Percentiles rank a stretch among this genome's conserved stretches.
Evolutionary conservation across 2,888 invertebrate genomes (phyloP).

Genomic region (Caenorhabditis sp.): DNA sequence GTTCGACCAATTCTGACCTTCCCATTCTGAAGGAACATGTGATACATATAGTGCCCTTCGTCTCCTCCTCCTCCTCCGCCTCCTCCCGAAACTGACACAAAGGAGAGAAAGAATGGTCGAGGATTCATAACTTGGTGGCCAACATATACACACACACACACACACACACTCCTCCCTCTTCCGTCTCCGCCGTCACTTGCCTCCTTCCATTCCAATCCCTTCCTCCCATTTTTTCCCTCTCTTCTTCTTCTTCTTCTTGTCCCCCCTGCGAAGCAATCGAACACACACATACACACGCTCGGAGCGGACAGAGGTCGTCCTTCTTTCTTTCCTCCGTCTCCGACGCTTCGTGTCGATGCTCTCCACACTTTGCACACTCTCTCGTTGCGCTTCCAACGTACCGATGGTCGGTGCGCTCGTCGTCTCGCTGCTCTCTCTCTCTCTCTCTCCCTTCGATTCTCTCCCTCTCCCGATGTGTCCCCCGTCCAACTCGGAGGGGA

Average conservation of each 20-base stretch:
- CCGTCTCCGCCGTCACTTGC: not conserved
- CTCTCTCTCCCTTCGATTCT: not conserved
- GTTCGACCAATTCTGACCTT: not conserved
- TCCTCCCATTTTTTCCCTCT: not conserved
- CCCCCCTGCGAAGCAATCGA: constrained; percentile 12
- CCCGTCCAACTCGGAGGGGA: no score
- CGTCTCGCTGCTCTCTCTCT: constrained; percentile 7
- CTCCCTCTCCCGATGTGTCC: no score
- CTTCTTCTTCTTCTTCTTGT: not conserved
- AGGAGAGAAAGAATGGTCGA: not conserved
- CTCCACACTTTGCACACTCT: constrained; percentile 2
- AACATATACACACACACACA: constrained; percentile 25
- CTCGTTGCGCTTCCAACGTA: constrained; percentile 21
- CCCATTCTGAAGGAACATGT: no score
- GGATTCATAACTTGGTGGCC: constrained; percentile 49
- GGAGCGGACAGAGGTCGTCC: constrained; percentile 26
- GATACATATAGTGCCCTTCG: no score
- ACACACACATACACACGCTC: not conserved
- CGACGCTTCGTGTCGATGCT: no score
- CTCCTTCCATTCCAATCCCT: no score
- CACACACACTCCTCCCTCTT: not conserved
- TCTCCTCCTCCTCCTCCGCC: not conserved
- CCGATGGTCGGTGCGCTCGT: constrained; percentile 22
- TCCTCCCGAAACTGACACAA: not conserved
- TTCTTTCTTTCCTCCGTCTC: not conserved